Conservation (phyloP, 1,140 invertebrate species). For the Drosophila bocki region DNA sequence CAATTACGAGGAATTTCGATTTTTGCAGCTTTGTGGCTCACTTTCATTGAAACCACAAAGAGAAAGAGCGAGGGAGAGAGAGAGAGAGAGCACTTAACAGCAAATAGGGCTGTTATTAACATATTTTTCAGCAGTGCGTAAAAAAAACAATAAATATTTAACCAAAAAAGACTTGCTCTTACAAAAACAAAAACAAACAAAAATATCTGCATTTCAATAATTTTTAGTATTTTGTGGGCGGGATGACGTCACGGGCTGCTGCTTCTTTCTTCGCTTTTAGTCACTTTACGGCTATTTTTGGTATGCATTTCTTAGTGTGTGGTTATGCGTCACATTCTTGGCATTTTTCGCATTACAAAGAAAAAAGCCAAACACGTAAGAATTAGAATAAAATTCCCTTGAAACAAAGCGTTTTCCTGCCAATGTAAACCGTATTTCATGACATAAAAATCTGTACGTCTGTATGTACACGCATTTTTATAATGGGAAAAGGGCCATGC, state of each 20-base stretch:
- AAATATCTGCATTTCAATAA: conserved; percentile 58
- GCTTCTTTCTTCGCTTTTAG: conserved; percentile 10
- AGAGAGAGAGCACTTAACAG: conserved; percentile 27
- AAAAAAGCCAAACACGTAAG: conserved; percentile 42
- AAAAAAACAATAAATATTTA: conserved; percentile 45
- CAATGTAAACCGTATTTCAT: neutral
- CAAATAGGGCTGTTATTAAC: conserved; percentile 35
- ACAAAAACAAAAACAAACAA: conserved; percentile 24
- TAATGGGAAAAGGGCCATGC: neutral
- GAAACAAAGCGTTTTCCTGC: neutral
- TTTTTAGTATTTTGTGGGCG: conserved; percentile 55
- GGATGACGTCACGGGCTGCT: conserved; percentile 62
- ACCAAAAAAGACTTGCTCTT: conserved; percentile 48
- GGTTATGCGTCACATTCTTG: conserved; percentile 60
- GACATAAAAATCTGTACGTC: neutral
- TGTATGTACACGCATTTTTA: neutral
- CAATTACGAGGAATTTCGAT: conserved; percentile 30
- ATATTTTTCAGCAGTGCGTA: conserved; percentile 48
- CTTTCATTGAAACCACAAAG: conserved; percentile 53
- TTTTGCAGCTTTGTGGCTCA: conserved; percentile 59
- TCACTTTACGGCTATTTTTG: conserved; percentile 43
- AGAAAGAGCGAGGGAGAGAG: conserved; percentile 16
- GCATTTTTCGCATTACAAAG: conserved; percentile 69
- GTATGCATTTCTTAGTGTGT: conserved; percentile 28
- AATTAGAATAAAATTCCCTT: neutral